phyloP scores from a whole-genome alignment of 2,113 vertebrate genomes.

The Ranitomeya imitator region DNA sequence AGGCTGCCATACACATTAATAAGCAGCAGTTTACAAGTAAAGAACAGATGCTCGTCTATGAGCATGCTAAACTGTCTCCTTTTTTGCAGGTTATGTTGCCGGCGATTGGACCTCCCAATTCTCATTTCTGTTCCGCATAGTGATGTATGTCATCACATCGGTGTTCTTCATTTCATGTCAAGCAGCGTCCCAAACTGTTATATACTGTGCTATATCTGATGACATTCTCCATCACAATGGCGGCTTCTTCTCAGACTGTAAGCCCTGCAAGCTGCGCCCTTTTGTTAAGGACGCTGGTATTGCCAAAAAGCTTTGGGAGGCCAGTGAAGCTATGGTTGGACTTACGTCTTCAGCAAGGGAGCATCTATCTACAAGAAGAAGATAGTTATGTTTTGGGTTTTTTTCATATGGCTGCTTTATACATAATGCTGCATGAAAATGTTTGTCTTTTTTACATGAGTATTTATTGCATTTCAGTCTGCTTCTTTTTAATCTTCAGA shows the following conservation, averaged over 20 bases:
- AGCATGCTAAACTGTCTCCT: neutral
- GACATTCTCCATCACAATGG: conserved; percentile 71
- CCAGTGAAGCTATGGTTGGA: conserved; percentile 77
- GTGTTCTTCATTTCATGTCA: conserved; percentile 77
- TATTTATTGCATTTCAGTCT: conserved; percentile 10
- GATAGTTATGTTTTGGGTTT: neutral
- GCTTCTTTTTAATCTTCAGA: neutral
- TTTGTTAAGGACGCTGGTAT: conserved; percentile 75
- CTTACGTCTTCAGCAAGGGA: conserved; percentile 61
- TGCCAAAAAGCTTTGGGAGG: conserved; percentile 80
- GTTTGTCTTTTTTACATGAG: neutral
- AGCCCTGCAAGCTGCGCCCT: conserved; percentile 64
- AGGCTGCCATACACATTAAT: no score
- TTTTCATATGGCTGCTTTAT: neutral
- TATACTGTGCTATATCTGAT: conserved; percentile 75
- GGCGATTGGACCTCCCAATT: conserved; percentile 75
- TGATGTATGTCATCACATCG: conserved; percentile 76
- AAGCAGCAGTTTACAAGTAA: no score
- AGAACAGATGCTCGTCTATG: neutral
- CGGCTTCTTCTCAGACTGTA: conserved; percentile 76
- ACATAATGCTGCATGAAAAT: neutral
- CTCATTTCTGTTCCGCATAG: conserved; percentile 73
- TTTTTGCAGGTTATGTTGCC: conserved; percentile 73
- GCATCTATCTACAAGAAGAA: conserved; percentile 34
- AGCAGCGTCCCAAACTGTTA: conserved; percentile 74